Percentiles rank a stretch among this genome's conserved stretches.
These are phyloP conservation scores for Marisa cornuarietis DNA, from an alignment of 1,140 invertebrate genomes.

Conservation along the genomic window DNA sequence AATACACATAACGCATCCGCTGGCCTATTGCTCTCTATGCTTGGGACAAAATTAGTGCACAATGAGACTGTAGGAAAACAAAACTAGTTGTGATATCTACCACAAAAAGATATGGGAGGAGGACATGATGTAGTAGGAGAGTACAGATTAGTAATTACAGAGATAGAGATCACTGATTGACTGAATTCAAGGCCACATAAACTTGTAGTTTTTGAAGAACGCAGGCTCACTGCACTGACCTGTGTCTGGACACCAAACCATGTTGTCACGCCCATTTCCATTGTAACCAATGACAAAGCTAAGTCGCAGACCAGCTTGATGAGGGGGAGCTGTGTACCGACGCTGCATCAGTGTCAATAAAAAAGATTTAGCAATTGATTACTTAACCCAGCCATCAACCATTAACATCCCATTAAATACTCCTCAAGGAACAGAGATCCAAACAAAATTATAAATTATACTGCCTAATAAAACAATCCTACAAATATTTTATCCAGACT, in stretches of 20 bases:
- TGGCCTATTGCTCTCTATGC: not conserved
- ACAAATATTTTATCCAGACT: too few species aligned
- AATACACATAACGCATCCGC: not conserved
- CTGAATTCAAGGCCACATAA: too few species aligned
- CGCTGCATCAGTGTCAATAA: conserved; percentile 46
- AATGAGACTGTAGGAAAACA: too few species aligned
- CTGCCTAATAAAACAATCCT: too few species aligned
- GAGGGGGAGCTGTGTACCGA: conserved; percentile 62
- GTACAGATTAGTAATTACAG: too few species aligned
- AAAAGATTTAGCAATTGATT: not conserved
- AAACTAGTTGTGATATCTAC: too few species aligned
- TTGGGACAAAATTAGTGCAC: too few species aligned
- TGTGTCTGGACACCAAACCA: conserved; percentile 63
- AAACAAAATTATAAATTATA: too few species aligned
- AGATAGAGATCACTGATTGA: too few species aligned
- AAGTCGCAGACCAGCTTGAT: conserved; percentile 62
- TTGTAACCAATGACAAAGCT: conserved; percentile 64
- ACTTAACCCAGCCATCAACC: not conserved
- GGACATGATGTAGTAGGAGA: too few species aligned
- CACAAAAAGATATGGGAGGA: too few species aligned
- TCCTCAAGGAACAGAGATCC: too few species aligned
- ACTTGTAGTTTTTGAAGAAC: not conserved
- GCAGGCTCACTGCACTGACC: conserved; percentile 37
- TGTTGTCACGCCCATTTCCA: conserved; percentile 62
- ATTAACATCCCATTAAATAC: not conserved